Base-by-base conservation (phyloP, 2,888 invertebrate species). In the Lymantria dispar region DNA sequence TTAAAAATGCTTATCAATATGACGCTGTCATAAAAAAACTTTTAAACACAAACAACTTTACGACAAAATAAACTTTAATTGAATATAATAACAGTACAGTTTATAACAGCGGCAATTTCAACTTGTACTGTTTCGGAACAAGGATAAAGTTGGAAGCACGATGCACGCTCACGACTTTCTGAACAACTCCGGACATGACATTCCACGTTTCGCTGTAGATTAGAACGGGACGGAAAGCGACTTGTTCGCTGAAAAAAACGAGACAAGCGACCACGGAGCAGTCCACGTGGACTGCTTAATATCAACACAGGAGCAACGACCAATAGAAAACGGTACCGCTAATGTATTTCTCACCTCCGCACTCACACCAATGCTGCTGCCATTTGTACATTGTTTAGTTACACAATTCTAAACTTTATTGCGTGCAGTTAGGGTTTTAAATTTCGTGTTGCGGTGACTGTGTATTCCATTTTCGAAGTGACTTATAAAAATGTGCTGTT, bases 281-380 rank as follows among this genome's bases (percentile, higher is more conserved):
- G 90, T 91, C 91, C 91, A 91, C 91, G 90, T 91, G 91, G 91
- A 90, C 91, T 88, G 83, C 85, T 88, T 88, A 87, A 87, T 87
- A 89, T 88, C 87, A 87, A 91, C 91, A 90, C 91, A 81, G 90
- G 83, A 89, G 90, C 89, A 82, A 83, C 87, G 88, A 88, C 92
- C 92, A 92, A 92, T 92, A 83, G 91, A 85, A 88, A 89, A 89
- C 89, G 87, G 87, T 81, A 90, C 87, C 89, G 86, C 91, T 91
- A 92, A 92, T 92, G 92, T 91, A 91, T 92, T 92, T 91, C 92
- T 91, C 91, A 92, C 91, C 91, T 91, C 89, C 87, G 87, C 89
- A 89, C 91, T 87, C 91, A 90, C 88, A 89, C 88, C 84, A 84
- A 83, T 76, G 78, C 76, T 66, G 77, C 78, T 82, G 80, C 80